Conservation (phyloP, 2,113 vertebrate genomes). For the Tenrec ecaudatus region DNA sequence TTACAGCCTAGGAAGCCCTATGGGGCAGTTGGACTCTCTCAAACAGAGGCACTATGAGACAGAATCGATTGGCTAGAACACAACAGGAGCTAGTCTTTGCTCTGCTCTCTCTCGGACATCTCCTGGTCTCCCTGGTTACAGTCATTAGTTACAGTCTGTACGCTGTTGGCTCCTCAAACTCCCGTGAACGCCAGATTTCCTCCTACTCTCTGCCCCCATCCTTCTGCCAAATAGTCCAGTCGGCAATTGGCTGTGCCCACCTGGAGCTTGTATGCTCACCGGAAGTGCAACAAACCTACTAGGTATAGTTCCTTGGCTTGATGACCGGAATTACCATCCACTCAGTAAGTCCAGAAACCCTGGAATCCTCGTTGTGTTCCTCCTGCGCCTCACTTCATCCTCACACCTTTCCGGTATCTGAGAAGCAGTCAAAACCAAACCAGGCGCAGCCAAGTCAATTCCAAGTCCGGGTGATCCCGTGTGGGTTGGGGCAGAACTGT, state of each 20-base stretch:
- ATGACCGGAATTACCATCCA: neutral
- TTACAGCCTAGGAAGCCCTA: neutral
- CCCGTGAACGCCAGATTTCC: slow-evolving; percentile 8
- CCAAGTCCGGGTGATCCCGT: neutral
- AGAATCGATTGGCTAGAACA: neutral
- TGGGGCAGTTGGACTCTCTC: neutral
- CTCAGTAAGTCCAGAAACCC: slow-evolving; percentile 5
- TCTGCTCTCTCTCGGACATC: neutral
- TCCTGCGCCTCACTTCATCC: neutral
- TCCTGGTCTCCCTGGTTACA: neutral
- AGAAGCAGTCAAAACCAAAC: neutral
- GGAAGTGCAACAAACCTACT: neutral
- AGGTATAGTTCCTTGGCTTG: neutral
- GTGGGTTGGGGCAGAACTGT: neutral
- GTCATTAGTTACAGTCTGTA: neutral
- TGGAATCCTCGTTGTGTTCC: neutral
- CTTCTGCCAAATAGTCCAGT: neutral
- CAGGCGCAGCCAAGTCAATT: neutral
- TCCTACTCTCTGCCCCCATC: neutral
- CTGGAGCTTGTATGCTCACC: neutral
- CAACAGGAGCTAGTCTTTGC: neutral
- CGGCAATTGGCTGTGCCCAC: neutral
- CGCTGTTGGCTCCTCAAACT: neutral
- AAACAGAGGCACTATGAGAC: neutral
- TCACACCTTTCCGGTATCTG: neutral